These are phyloP conservation scores for Gymnoscelis rufifasciata DNA, from an alignment of 2,888 invertebrate species.

Conservation along the genomic window DNA sequence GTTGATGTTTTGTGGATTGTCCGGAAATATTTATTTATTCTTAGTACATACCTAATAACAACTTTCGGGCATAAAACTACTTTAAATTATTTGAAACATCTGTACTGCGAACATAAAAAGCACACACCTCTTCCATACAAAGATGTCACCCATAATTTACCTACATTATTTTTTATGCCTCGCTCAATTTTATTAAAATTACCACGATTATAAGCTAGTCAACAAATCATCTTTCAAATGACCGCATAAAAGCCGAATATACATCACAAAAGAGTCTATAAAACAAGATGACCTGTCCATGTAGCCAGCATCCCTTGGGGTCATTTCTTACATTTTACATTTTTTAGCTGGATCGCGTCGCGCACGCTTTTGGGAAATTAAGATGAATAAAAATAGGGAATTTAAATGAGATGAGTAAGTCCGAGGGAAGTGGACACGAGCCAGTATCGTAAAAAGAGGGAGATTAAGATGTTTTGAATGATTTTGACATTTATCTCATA, in stretches of 20 bases:
- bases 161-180: no score
- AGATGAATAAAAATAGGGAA: constrained; percentile 24
- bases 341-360: constrained; percentile 35
- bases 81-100: no score
- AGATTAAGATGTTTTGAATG: constrained; percentile 3
- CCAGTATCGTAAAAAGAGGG: constrained; percentile 26
- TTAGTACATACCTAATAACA: no score
- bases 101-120: no score
- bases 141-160: no score
- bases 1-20: no score
- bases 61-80: no score
- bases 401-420: constrained; percentile 27
- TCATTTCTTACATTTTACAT: constrained; percentile 35
- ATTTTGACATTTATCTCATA: no score
- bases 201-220: not conserved
- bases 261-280: constrained; percentile 29
- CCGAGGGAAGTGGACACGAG: constrained; percentile 28
- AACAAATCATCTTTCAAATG: not conserved
- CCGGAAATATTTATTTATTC: no score
- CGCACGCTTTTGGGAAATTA: constrained; percentile 36
- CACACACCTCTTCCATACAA: no score
- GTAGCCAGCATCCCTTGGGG: constrained; percentile 38
- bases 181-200: not conserved
- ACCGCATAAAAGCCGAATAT: constrained; percentile 13
- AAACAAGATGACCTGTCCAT: constrained; percentile 37